Evolutionary conservation across 2,113 vertebrate genomes (phyloP), one percentile per base, ranked within the genome.

Genomic region (Lamprologus speciosus): DNA sequence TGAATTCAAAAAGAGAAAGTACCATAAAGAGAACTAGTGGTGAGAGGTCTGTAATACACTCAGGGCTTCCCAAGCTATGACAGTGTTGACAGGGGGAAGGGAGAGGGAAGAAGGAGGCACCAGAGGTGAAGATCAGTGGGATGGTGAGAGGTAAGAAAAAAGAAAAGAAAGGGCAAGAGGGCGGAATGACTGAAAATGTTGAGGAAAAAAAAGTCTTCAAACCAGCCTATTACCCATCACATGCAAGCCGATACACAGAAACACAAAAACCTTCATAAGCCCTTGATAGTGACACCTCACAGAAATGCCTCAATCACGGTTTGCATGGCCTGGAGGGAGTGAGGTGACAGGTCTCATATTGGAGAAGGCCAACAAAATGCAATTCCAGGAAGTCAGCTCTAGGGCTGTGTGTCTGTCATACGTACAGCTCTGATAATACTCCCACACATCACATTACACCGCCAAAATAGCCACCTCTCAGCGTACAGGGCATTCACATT

Each of bases 291-390:
- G 93, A 92, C 94, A 92, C 87, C 82, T 86, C 60, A n/a, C 92
- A 89, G 92, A 96, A 96, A 96, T 89, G 97, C 96, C 96, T 97
- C 97, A 96, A 96, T 97, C 96, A 93, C 91, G 35, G 86, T 86
- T 90, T 95, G 96, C 92, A 82, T 87, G 84, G 88, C 96, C 81
- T 92, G 97, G 93, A 86, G 94, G 95, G 95, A 91, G 95, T 93
- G 88, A 94, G 96, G 97, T 96, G 96, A 97, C 93, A 96, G 31
- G 92, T 94, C 94, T 97, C 94, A 91, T 95, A 96, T 96, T 96
- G 92, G 88, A 89, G 50, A 83, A 63, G 84, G 87, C 82, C 70
- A 78, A 92, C 93, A 93, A 93, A 95, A 95, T 93, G 95, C 93
- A 96, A 94, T 93, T 93, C 92, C 91, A 85, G 84, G 87, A 93